Percentiles rank a stretch among this genome's conserved stretches.
Evolutionary conservation across 2,113 vertebrate genomes (phyloP).

Genomic region (Piprites chloris): DNA sequence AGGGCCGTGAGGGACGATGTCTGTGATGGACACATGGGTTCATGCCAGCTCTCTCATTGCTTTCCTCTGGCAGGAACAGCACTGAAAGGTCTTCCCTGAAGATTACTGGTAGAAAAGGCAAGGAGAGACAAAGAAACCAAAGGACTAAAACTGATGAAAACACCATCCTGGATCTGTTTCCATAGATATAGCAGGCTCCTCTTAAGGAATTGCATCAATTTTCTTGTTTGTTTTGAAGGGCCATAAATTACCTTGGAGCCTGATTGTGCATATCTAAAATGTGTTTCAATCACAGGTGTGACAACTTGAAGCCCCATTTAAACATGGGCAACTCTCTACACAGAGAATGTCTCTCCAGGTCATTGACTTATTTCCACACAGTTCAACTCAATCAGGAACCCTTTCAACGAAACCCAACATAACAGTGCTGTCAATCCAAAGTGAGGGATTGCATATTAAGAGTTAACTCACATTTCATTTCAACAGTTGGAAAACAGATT

Average conservation of each 20-base stretch:
- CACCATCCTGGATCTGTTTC: neutral
- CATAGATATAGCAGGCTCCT: neutral
- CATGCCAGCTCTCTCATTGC: accelerated
- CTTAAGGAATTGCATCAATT: neutral
- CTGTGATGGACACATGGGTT: neutral
- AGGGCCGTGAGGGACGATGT: accelerated
- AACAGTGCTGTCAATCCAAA: neutral
- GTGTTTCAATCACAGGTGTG: neutral
- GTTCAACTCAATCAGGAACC: neutral
- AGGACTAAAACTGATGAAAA: neutral
- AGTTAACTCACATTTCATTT: neutral
- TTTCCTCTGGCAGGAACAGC: neutral
- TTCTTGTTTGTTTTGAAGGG: neutral
- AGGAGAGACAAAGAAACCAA: neutral
- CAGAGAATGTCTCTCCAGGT: neutral
- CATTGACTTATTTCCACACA: neutral
- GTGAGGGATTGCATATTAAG: neutral
- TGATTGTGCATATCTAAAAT: neutral
- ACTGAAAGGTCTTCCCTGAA: neutral
- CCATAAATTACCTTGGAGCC: neutral
- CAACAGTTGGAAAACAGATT: neutral
- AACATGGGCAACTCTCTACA: neutral
- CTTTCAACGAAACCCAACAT: neutral
- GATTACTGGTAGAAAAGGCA: neutral
- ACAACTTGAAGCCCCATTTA: neutral